Base-by-base conservation (phyloP, 2,797 vertebrate species). In the Pteronotus mesoamericanus region DNA sequence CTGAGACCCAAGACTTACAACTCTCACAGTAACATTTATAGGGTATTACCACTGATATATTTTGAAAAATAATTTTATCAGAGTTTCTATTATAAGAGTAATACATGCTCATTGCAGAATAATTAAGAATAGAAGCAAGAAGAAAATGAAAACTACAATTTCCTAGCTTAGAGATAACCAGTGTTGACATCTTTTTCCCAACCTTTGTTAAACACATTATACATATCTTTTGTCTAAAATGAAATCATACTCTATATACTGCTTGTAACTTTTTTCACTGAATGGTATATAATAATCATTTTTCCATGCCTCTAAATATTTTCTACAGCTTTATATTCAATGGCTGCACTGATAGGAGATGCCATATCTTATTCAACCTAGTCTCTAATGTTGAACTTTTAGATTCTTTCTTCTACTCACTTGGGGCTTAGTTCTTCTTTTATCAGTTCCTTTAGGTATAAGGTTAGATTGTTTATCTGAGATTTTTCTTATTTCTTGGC, bases 61-160 rank as follows among this genome's bases (percentile, higher is more conserved):
- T 93, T 64, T 39, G 18, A 86, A 71, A 91, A 96, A 85, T 48
- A 83, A 89, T 68, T 71, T 79, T 51, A 14, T 74, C 93, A 32
- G 11, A 34, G 19, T 89, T 86, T 86, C 83, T 83, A 78, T 77
- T 91, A 18, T 69, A 71, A 85, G 15, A 83, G n/a, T 2, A 91
- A 19, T 78, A 22, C 2, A 44, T 68, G 69, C 77, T 66, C 61
- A 86, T 29, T 95, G 9, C 69, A 83, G 9, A 86, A 74, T 29
- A 74, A 51, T 80, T 91, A 82, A 72, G 92, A 85, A 68, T 85
- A 68, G 16, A 83, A 88, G 29, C 18, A 57, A 84, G 15, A 42
- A 68, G 22, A 95, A 91, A 44, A 53, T 80, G 34, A 92, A 84
- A 77, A 71, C 80, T 55, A 1, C 89, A 74, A 75, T 69, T 68